Evolutionary conservation across 2,888 invertebrate species (phyloP).

Genomic region (Lampropteryx suffumata): DNA sequence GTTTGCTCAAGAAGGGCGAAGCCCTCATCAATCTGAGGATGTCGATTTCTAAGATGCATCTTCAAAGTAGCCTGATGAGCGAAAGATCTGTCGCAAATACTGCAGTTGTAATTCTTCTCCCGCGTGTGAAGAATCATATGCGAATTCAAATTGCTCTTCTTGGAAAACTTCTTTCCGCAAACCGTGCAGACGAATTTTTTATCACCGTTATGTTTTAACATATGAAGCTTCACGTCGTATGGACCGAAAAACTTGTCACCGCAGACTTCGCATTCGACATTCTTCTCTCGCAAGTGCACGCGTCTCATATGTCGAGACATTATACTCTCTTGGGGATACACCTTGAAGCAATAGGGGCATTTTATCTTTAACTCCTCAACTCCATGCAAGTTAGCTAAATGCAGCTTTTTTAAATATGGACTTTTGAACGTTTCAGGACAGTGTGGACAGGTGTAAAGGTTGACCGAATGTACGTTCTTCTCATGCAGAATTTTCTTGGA

Average conservation of each 20-base stretch:
- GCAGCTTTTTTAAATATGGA: slow-evolving; percentile 69
- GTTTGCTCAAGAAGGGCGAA: slow-evolving; percentile 43
- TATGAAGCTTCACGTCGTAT: slow-evolving; percentile 75
- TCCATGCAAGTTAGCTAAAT: slow-evolving; percentile 69
- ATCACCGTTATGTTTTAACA: slow-evolving; percentile 80
- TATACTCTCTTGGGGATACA: slow-evolving; percentile 79
- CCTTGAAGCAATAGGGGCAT: slow-evolving; percentile 74
- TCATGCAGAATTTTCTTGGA: slow-evolving; percentile 74
- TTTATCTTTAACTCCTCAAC: slow-evolving; percentile 74
- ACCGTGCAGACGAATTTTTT: slow-evolving; percentile 82
- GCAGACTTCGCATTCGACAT: slow-evolving; percentile 72
- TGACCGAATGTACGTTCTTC: slow-evolving; percentile 68
- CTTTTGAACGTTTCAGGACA: slow-evolving; percentile 75
- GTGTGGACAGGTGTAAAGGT: slow-evolving; percentile 64
- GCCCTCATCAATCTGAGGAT: slow-evolving; percentile 40
- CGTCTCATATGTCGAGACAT: slow-evolving; percentile 84
- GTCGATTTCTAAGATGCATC: slow-evolving; percentile 57
- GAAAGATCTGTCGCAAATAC: slow-evolving; percentile 80
- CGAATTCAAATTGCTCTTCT: slow-evolving; percentile 82
- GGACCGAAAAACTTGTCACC: slow-evolving; percentile 72
- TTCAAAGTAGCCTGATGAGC: slow-evolving; percentile 65
- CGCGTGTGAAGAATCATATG: slow-evolving; percentile 83
- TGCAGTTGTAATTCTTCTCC: slow-evolving; percentile 75
- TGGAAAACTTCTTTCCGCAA: slow-evolving; percentile 84
- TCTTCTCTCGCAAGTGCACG: slow-evolving; percentile 78